Conservation (phyloP, 2,113 vertebrate species). For the Ariopsis seemanni region DNA sequence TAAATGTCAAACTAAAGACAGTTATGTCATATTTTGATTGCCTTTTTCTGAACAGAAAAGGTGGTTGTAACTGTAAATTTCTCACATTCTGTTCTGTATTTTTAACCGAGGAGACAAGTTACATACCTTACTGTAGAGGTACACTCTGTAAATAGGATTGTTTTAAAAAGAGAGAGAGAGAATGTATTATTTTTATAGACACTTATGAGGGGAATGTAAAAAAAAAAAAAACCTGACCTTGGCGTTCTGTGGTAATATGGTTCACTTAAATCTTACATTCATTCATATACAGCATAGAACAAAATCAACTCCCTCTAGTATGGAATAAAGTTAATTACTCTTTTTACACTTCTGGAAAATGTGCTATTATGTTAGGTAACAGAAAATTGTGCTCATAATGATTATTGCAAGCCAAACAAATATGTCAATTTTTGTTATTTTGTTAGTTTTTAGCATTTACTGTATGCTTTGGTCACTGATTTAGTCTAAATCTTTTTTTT, state of each 20-base stretch:
- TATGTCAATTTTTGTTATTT: neutral
- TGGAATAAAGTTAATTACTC: neutral
- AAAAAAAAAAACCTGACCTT: neutral
- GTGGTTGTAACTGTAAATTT: neutral
- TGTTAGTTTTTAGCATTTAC: neutral
- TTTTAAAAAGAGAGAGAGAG: neutral
- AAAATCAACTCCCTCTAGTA: neutral
- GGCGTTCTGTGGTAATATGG: neutral
- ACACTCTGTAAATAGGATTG: neutral
- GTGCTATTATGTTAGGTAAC: neutral
- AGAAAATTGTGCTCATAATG: neutral
- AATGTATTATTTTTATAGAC: neutral
- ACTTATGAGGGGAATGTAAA: neutral
- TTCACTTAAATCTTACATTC: neutral
- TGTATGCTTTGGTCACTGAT: neutral
- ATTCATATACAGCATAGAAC: neutral
- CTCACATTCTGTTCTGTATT: neutral
- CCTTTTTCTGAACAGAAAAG: neutral
- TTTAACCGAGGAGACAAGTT: neutral
- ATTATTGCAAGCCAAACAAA: neutral
- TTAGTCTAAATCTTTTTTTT: neutral
- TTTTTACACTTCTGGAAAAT: neutral
- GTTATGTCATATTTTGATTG: neutral
- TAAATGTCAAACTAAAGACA: neutral
- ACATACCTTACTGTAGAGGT: neutral